Evolutionary conservation across 2,888 invertebrate genomes (phyloP), one percentile per base, ranked within the genome.

Genomic region (Priocnemis perturbator): DNA sequence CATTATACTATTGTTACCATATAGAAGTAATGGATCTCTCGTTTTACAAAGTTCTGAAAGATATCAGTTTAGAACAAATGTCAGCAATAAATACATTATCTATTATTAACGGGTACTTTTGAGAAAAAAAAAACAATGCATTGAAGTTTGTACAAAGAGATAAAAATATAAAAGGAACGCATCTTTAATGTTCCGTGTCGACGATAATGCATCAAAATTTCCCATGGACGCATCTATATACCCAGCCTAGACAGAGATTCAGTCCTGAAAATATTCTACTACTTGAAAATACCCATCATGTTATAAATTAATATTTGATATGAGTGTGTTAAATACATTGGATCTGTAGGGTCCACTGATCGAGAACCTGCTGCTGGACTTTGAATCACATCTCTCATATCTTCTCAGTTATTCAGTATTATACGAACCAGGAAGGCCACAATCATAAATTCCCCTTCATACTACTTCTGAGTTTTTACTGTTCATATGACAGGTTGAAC

Each of bases 401-500:
- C 56, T 20, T 2, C 9, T 50, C 23, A 23, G 19, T 15, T 19
- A 47, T 19, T n/a, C 44, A 15, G 14, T 47, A 59, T 26, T 14
- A 20, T 37, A 37, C 11, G 30, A 47, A 62, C 44, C 11, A 26
- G 9, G n/a, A 65, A 3, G 37, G 11, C 64, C 60, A 70, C 60
- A 62, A 70, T 75, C 70, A 19, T 37, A 37, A n/a, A 57, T 64
- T 68, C 63, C 69, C 64, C 69, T 69, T 76, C 52, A 76, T 20
- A 71, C 67, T 53, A 20, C 60, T 53, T 61, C 65, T 7, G 47
- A 76, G 67, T 77, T 82, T 44, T 82, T 71, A 62, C 83, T 86
- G 70, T 90, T 91, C 66, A 90, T 89, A 80, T 91, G 91, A 77
- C 92, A 93, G 37, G 86, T 87, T 0, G 91, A 87, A 82, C 93